Evolutionary conservation across 2,888 invertebrate species (phyloP).

Genomic region (Vanessa cardui): DNA sequence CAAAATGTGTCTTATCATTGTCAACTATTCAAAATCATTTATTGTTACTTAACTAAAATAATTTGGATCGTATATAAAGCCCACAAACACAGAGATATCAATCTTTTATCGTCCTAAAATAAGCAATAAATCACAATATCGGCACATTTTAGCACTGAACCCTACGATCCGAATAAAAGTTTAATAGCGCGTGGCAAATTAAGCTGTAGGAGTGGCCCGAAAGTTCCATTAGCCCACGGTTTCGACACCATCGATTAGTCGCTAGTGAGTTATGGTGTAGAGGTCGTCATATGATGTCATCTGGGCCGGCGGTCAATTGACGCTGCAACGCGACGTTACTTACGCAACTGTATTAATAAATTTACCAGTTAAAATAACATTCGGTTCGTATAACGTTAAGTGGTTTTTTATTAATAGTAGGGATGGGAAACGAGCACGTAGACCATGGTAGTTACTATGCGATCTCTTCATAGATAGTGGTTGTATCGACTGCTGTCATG

Average conservation of each 20-base stretch:
- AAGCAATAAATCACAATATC: neutral
- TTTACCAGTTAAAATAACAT: slow-evolving; percentile 17
- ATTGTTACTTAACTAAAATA: no score
- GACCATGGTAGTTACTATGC: no score
- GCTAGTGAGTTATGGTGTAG: slow-evolving; percentile 34
- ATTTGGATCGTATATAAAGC: no score
- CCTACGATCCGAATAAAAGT: slow-evolving; percentile 32
- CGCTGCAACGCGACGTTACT: slow-evolving; percentile 42
- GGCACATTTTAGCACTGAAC: neutral
- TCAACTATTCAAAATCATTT: no score
- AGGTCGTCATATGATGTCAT: slow-evolving; percentile 61
- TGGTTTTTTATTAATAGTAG: neutral
- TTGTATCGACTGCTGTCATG: no score
- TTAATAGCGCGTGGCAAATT: slow-evolving; percentile 51
- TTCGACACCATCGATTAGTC: slow-evolving; percentile 49
- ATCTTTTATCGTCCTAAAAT: no score
- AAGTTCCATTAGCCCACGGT: slow-evolving; percentile 48
- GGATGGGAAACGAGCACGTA: no score
- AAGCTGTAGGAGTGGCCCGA: slow-evolving; percentile 48
- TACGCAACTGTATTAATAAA: slow-evolving; percentile 17
- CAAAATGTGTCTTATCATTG: no score
- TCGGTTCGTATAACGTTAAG: slow-evolving; percentile 7
- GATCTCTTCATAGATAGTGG: no score
- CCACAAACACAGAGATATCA: no score
- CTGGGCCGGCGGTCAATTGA: slow-evolving; percentile 62